Conservation (phyloP, 2,797 vertebrate species). For the Lepilemur septentrionalis region DNA sequence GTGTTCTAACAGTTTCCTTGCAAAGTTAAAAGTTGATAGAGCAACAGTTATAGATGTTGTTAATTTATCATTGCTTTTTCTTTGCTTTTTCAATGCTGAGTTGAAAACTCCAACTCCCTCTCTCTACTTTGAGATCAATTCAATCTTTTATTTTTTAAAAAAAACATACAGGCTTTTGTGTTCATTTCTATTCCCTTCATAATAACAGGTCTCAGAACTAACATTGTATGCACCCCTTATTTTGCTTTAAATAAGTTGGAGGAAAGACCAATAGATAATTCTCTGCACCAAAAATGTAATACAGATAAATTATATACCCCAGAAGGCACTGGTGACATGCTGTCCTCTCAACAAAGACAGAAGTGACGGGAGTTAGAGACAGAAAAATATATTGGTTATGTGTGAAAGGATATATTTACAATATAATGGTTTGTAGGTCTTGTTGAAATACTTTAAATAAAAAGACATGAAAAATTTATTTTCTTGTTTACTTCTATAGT, state of each 20-base stretch:
- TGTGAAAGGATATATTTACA: constrained; percentile 16
- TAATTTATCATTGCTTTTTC: background rate
- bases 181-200: constrained; percentile 14
- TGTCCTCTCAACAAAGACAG: constrained; percentile 31
- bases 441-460: constrained; percentile 36
- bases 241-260: background rate
- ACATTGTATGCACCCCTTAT: background rate
- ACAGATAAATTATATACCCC: constrained; percentile 32
- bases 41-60: background rate
- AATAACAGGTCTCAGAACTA: background rate
- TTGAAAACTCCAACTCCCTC: background rate
- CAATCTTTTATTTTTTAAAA: background rate
- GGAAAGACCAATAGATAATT: background rate
- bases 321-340: background rate
- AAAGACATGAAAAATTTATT: background rate
- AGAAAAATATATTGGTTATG: background rate
- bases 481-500: constrained; percentile 50
- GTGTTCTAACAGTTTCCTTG: background rate
- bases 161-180: background rate
- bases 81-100: background rate
- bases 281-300: background rate
- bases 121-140: constrained; percentile 33
- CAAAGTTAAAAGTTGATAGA: background rate
- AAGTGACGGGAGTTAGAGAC: background rate
- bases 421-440: constrained; percentile 16